A percentile compares a stretch with the other conserved stretches of the same genome.
These are phyloP conservation scores for Pterocles burchelli DNA, from an alignment of 2,113 vertebrate genomes.

Conservation along the genomic window DNA sequence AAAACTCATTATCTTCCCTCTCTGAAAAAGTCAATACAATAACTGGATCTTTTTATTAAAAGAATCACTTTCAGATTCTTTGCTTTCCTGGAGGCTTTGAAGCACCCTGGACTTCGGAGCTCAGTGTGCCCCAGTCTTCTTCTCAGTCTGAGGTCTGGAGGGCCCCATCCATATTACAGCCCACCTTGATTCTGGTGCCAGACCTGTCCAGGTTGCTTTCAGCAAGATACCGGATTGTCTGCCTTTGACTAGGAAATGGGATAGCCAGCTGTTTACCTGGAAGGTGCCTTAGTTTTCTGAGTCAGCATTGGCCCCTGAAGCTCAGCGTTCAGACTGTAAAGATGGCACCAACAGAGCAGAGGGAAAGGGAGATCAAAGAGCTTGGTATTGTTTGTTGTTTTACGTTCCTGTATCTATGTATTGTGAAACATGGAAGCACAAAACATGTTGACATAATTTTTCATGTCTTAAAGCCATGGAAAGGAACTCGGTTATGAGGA, in stretches of 20 bases:
- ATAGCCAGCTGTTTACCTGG: neutral
- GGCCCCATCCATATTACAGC: neutral
- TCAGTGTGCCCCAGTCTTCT: neutral
- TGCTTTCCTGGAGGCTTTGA: neutral
- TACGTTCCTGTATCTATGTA: fast-evolving
- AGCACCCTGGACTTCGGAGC: neutral
- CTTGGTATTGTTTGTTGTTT: neutral
- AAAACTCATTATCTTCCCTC: neutral
- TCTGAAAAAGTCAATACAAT: slow-evolving; percentile 26
- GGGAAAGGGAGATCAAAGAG: neutral
- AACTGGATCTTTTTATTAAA: neutral
- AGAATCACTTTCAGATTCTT: neutral
- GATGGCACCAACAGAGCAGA: neutral
- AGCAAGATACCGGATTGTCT: neutral
- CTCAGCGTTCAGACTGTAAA: neutral
- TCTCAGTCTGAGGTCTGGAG: neutral
- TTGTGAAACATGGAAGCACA: neutral
- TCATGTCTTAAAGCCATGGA: neutral
- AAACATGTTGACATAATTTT: neutral
- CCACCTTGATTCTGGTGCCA: neutral
- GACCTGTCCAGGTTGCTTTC: neutral
- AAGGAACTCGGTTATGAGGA: neutral
- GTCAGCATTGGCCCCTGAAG: neutral
- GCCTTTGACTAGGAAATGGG: neutral
- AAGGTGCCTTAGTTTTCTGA: neutral